Percentiles rank a stretch among this genome's conserved stretches.
Conservation (phyloP, 2,797 vertebrate species). For the Gymnodraco acuticeps region DNA sequence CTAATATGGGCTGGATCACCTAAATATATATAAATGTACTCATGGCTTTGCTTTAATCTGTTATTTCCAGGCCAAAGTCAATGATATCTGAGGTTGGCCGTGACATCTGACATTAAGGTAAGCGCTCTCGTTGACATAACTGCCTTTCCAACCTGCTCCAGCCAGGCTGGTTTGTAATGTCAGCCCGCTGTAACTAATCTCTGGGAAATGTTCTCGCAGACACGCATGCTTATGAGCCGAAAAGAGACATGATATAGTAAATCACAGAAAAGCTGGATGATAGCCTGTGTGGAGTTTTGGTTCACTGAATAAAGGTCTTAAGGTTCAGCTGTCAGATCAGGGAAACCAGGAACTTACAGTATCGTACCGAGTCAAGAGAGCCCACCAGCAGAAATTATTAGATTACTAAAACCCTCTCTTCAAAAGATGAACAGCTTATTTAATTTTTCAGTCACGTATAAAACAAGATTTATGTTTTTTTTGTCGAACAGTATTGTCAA, state of each 20-base stretch:
- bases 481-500: neutral
- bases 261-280: slow-evolving; percentile 22
- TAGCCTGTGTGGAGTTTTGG: neutral
- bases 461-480: no score
- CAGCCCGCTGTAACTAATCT: slow-evolving; percentile 59
- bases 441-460: no score
- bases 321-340: slow-evolving; percentile 19
- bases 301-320: slow-evolving; percentile 10
- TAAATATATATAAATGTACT: slow-evolving; percentile 33
- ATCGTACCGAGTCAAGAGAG: neutral
- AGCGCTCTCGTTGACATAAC: slow-evolving; percentile 32
- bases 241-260: slow-evolving; percentile 37
- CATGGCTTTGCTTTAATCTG: slow-evolving; percentile 41
- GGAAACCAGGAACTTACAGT: slow-evolving; percentile 1
- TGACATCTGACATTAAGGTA: slow-evolving; percentile 80
- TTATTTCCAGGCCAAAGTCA: slow-evolving; percentile 74
- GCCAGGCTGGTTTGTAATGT: slow-evolving; percentile 66
- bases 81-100: slow-evolving; percentile 67
- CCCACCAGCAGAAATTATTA: neutral
- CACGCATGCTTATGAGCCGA: slow-evolving; percentile 17
- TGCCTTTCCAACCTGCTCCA: slow-evolving; percentile 31
- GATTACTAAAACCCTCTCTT: no score
- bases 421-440: no score
- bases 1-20: slow-evolving; percentile 11
- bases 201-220: slow-evolving; percentile 30